These are phyloP conservation scores for Melanotus villosus DNA, from an alignment of 2,888 invertebrate species.

Conservation along the genomic window DNA sequence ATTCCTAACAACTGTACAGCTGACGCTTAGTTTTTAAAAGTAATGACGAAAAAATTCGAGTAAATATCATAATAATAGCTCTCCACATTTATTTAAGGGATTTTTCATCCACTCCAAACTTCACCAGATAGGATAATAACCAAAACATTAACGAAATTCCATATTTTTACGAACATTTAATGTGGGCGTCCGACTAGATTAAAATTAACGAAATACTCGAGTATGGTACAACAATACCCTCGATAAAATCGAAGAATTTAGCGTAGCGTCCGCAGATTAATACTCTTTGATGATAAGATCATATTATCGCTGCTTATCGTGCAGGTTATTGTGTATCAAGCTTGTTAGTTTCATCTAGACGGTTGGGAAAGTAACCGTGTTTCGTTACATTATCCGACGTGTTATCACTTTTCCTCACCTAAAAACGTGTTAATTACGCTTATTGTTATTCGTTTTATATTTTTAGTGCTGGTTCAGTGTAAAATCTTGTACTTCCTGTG, in stretches of 20 bases:
- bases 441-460: not conserved
- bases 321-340: constrained; percentile 17
- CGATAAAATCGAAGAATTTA: constrained; percentile 14
- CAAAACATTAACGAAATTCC: not conserved
- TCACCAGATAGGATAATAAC: not conserved
- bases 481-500: not conserved
- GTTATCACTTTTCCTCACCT: not conserved
- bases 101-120: no score
- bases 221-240: not conserved
- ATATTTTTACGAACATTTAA: not conserved
- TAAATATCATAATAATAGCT: no score
- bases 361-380: constrained; percentile 26
- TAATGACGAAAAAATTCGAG: no score
- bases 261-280: constrained; percentile 14
- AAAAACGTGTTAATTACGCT: constrained; percentile 1
- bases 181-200: not conserved
- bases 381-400: constrained; percentile 67
- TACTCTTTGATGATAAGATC: constrained; percentile 18
- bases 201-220: constrained; percentile 1
- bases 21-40: no score
- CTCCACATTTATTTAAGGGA: no score
- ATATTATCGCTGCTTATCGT: constrained; percentile 18
- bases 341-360: constrained; percentile 34
- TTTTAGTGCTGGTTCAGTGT: not conserved
- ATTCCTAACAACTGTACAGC: no score